Evolutionary conservation across 1,140 invertebrate genomes (phyloP), one percentile per base, ranked within the genome.

Genomic region (Leptinotarsa texana): DNA sequence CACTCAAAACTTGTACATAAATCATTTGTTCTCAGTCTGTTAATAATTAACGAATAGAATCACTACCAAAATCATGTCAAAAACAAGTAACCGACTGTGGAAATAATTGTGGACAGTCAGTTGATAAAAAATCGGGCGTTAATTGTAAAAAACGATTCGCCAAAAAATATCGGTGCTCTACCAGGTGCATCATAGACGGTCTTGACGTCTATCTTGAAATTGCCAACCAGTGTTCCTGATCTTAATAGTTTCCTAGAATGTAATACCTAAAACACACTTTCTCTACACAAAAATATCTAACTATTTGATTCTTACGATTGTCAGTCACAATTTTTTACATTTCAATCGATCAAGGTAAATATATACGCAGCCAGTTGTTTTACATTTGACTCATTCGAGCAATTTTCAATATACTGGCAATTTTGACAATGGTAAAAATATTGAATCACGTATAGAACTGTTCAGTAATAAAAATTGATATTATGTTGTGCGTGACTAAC

Each of bases 161-260:
- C 42, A 42, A 68, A 68, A 21, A 69, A 49, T 8, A 49, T 22
- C n/a, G 48, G 48, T 72, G n/a, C 69, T 74, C 21, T 91, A 92
- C 91, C 90, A 75, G 85, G 84, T 76, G 88, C 85, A 83, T 89
- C 87, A 86, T 90, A 91, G 74, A 91, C 88, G 13, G 90, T 91
- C 81, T 89, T 88, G 73, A 91, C 85, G 85, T 91, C 90, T 79
- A 91, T 88, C 86, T 91, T 91, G 87, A 91, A 91, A 63, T 84
- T 86, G 72, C 91, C 91, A 42, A 91, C 89, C 70, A 89, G 82
- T 24, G 88, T 89, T 68, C 90, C 89, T 21, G 88, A 85, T 63
- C 89, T 84, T 75, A 87, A 78, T 72, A 91, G 86, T 83, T 89
- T 90, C 82, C 89, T 88, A 80, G 89, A 91, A 86, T 91, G 90